Base-by-base conservation (phyloP, 2,113 vertebrate genomes). In the Gadus chalcogrammus region DNA sequence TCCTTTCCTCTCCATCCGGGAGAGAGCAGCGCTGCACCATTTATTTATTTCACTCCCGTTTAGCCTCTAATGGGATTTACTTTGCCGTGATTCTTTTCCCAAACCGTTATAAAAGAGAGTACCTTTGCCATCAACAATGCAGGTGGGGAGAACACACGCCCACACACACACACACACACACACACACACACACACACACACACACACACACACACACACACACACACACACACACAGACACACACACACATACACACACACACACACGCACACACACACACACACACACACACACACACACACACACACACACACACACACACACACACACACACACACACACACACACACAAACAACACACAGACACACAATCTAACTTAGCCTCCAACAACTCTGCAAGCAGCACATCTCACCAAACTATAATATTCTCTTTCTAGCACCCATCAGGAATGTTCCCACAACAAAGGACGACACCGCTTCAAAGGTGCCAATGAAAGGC, bases 1-100 rank as follows among this genome's bases (percentile, higher is more conserved):
- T 68, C 69, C 65, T 62, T 56, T 66, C 15, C 24, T 74, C 71
- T 76, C 67, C 35, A 68, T 65, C 22, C 64, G 75, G 63, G 73
- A 71, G 20, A 60, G 76, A 79, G 82, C 69, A 82, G 84, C 65
- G 15, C 18, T 53, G 53, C 58, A 52, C 63, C 72, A 53, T 72
- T 77, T 71, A 69, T 76, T 75, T 79, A 75, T 72, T 82, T 70
- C 72, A 82, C 79, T 89, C 72, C 73, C 77, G 79, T 82, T 87
- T 84, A 86, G 82, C 77, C 75, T 77, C 78, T 85, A 84, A 87
- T 75, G 79, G 80, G 83, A 90, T 88, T 88, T 85, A 82, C 79
- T 79, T 31, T 24, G 67, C 59, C 83, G 69, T 70, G 79, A 78
- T 80, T 85, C 84, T 79, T 71, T 76, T 71, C 82, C 86, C 71